Percentiles rank a stretch among this genome's conserved stretches.
phyloP scores from a whole-genome alignment of 2,888 invertebrate species.

The Polyommatus iphigenia region DNA sequence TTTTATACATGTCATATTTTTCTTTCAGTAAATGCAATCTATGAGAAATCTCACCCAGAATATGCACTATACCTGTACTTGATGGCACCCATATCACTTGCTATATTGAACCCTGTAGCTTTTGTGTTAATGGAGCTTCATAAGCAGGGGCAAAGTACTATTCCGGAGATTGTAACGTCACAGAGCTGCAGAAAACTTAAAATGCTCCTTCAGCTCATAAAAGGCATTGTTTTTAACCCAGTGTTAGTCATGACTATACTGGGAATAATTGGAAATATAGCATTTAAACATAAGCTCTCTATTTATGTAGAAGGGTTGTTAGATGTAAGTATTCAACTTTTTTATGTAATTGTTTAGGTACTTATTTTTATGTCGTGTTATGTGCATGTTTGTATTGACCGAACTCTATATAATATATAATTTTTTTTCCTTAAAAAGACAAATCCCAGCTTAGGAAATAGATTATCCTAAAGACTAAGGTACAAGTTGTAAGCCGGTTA shows the following conservation, averaged over 20 bases:
- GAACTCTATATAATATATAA: too few species aligned
- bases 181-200: slow-evolving; percentile 49
- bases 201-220: slow-evolving; percentile 74
- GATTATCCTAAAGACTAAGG: too few species aligned
- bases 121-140: slow-evolving; percentile 93
- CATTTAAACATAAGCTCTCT: slow-evolving; percentile 89
- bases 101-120: slow-evolving; percentile 94
- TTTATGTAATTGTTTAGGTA: not conserved
- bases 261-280: slow-evolving; percentile 91
- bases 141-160: slow-evolving; percentile 71
- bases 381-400: too few species aligned
- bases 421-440: too few species aligned
- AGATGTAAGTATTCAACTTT: slow-evolving; percentile 75
- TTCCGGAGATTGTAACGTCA: slow-evolving; percentile 43
- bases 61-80: slow-evolving; percentile 94
- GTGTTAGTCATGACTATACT: slow-evolving; percentile 95
- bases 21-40: slow-evolving; percentile 89
- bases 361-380: too few species aligned
- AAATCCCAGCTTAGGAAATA: too few species aligned
- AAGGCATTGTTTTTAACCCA: slow-evolving; percentile 92
- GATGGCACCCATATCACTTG: slow-evolving; percentile 95
- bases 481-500: too few species aligned
- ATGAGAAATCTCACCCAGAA: slow-evolving; percentile 91
- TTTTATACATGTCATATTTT: slow-evolving; percentile 9
- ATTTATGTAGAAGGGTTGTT: slow-evolving; percentile 86